Base-by-base conservation (phyloP, 2,888 invertebrate species). In the Torymus tubicola region DNA sequence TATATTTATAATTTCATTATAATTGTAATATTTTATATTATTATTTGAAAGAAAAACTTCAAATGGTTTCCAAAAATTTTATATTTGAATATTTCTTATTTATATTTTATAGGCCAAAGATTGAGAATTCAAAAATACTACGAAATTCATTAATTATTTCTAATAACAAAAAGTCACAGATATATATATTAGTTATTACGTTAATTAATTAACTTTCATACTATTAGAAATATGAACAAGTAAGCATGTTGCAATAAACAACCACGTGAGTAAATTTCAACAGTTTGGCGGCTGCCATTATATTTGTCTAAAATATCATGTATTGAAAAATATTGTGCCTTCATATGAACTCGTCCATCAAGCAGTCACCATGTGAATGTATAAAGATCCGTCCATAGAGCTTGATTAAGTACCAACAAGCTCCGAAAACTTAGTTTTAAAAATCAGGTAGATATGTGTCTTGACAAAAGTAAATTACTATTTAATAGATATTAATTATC, bases 341-440 rank as follows among this genome's bases (percentile, higher is more conserved):
- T 89, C 86, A 87, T 85, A 85, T 82, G 86, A 86, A 87, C 86
- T 88, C 87, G 89, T 90, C 90, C 89, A 87, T 87, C 87, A 86
- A 88, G 86, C 86, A 87, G 86, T 88, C 87, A 86, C 86, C 86
- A 85, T 87, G 86, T 76, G 76, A 82, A 69, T 31, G 31, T 31
- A 89, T 88, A 84, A 85, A 78, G 72, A 90, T 90, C 90, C 90
- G 90, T 90, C 90, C 90, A 90, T 88, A 88, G 89, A 85, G 90
- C 90, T 90, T 89, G 87, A 88, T 85, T 86, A 85, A 88, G 85
- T 86, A 87, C 88, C 88, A 89, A 87, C 87, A 87, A 89, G 88
- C 89, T 89, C 88, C 87, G 87, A 87, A 82, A 84, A 75, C 73
- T 67, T 77, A 76, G 79, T 81, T 82, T 52, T 80, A 57, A 73